These are phyloP conservation scores for Thamnophis elegans DNA, from an alignment of 2,797 vertebrate genomes.

Conservation along the genomic window DNA sequence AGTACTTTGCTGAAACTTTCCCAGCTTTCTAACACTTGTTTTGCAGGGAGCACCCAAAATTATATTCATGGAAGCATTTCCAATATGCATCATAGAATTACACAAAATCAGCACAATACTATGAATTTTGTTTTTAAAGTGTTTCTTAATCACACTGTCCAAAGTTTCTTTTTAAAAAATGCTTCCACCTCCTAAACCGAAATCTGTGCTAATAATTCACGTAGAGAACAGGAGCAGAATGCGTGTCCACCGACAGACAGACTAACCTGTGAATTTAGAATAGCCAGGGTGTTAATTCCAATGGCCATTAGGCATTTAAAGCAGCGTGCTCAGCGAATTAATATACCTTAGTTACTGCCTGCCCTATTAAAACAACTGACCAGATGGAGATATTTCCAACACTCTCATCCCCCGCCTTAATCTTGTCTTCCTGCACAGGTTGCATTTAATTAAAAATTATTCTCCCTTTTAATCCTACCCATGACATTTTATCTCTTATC, in stretches of 20 bases:
- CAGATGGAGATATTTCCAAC: constrained; percentile 54
- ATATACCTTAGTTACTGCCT: constrained; percentile 46
- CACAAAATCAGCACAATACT: neutral
- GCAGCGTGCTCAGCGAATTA: constrained; percentile 22
- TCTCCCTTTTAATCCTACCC: constrained; percentile 51
- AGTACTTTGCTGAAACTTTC: neutral
- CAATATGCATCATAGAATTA: neutral
- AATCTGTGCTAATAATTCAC: neutral
- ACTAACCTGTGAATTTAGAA: neutral
- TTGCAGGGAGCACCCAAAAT: no score
- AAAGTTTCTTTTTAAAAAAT: neutral
- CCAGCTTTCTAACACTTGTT: neutral
- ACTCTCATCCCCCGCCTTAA: constrained; percentile 3
- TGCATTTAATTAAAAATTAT: constrained; percentile 68
- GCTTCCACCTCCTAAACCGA: neutral
- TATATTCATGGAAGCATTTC: neutral
- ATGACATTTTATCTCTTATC: constrained; percentile 50
- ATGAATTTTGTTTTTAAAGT: neutral
- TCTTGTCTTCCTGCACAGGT: constrained; percentile 51
- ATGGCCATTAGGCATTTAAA: constrained; percentile 45
- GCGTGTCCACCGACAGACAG: neutral
- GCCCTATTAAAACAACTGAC: constrained; percentile 62
- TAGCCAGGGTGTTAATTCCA: constrained; percentile 40
- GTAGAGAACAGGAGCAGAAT: neutral
- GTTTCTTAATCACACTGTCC: neutral